Conservation (phyloP, 2,888 invertebrate species). For the Nemapogon koenigi region DNA sequence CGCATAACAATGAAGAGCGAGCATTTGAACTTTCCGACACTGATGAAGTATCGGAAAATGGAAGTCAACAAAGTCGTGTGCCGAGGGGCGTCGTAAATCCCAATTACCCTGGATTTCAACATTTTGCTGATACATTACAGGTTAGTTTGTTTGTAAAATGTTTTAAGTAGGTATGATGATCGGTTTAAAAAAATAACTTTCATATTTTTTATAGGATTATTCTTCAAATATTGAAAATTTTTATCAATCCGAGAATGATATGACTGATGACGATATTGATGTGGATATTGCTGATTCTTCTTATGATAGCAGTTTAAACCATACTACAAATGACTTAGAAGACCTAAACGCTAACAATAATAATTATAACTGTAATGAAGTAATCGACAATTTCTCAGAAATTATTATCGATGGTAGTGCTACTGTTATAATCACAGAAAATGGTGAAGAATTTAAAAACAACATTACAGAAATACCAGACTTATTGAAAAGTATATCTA, state of each 20-base stretch:
- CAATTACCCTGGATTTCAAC: constrained; percentile 85
- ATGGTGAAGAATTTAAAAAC: constrained; percentile 6
- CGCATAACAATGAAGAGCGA: constrained; percentile 60
- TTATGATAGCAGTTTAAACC: constrained; percentile 29
- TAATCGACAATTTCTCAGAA: no score
- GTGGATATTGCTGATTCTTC: constrained; percentile 39
- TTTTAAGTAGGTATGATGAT: constrained; percentile 28
- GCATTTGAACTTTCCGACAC: constrained; percentile 64
- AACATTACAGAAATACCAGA: constrained; percentile 38
- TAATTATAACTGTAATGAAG: constrained; percentile 25
- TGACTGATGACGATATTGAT: constrained; percentile 56
- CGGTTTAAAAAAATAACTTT: constrained; percentile 15
- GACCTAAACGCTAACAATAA: constrained; percentile 44
- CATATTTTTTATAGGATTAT: constrained; percentile 39
- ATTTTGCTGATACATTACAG: constrained; percentile 76
- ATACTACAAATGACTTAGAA: constrained; percentile 25
- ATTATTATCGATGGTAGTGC: no score
- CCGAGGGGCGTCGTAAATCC: constrained; percentile 81
- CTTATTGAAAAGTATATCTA: constrained; percentile 45
- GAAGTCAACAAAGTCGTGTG: constrained; percentile 30
- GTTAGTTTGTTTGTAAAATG: constrained; percentile 30
- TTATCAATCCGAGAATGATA: constrained; percentile 60
- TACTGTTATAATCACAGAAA: no score
- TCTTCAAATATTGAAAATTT: constrained; percentile 52
- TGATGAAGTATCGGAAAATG: constrained; percentile 57